A percentile compares a stretch with the other conserved stretches of the same genome.
phyloP scores from a whole-genome alignment of 1,140 invertebrate species.

The Zaprionus inermis region DNA sequence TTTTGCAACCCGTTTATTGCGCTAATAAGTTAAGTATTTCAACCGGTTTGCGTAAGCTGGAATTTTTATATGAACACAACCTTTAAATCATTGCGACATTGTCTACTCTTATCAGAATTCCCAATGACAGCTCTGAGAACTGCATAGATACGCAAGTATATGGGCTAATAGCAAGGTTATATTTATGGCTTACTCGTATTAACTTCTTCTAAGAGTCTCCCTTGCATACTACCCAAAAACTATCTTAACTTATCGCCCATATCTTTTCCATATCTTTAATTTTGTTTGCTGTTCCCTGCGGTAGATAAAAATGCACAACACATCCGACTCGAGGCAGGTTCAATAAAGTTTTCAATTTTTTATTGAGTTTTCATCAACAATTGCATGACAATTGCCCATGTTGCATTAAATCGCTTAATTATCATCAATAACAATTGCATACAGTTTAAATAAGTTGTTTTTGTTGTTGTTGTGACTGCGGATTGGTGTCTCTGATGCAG shows the following conservation, averaged over 20 bases:
- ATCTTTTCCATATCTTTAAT: too few relatives aligned
- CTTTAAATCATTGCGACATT: constrained; percentile 1
- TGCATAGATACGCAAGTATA: neutral
- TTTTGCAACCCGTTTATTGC: neutral
- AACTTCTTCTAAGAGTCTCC: too few relatives aligned
- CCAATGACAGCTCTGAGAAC: neutral
- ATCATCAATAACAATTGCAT: constrained; percentile 77
- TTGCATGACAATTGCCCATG: constrained; percentile 60
- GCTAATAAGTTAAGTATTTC: neutral
- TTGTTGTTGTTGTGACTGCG: constrained; percentile 32
- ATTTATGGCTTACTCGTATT: too few relatives aligned
- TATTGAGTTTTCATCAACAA: constrained; percentile 79
- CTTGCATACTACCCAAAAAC: too few relatives aligned
- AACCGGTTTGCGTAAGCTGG: neutral
- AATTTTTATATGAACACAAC: neutral
- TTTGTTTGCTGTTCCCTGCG: too few relatives aligned
- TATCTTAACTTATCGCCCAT: too few relatives aligned
- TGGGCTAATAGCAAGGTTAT: neutral
- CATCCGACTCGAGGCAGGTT: neutral
- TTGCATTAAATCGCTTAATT: constrained; percentile 59
- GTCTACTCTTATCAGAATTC: neutral
- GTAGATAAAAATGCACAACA: too few relatives aligned
- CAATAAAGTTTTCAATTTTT: constrained; percentile 46
- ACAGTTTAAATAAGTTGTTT: constrained; percentile 48
- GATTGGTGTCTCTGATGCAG: constrained; percentile 20